Conservation (phyloP, 2,888 invertebrate genomes). For the Strigamia maritima region DNA sequence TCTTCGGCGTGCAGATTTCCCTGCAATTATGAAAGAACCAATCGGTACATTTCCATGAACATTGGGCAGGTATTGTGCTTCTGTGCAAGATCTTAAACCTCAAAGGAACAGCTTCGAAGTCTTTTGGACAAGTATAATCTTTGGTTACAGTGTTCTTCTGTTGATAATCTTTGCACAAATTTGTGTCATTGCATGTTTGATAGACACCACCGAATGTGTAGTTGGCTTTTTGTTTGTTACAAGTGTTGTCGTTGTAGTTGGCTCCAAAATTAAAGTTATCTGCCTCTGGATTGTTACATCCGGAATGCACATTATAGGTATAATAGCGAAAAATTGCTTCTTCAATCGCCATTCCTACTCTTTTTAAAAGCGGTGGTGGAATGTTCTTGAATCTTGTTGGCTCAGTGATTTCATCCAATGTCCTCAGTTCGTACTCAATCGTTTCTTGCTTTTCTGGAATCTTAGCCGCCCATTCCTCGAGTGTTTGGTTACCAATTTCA, state of each 20-base stretch:
- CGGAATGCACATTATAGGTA: not conserved
- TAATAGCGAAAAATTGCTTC: not conserved
- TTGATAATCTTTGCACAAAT: not conserved
- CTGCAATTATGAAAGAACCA: not conserved
- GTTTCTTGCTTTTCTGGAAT: not conserved
- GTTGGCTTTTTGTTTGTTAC: not conserved
- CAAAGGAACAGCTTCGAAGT: not conserved
- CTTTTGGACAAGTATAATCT: not conserved
- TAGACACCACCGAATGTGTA: not conserved
- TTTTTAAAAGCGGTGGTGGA: not conserved
- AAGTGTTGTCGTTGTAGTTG: not conserved
- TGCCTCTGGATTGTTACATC: not conserved
- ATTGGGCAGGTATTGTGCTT: too few species aligned
- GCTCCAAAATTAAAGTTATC: not conserved
- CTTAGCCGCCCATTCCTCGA: too few species aligned
- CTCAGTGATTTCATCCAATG: too few species aligned
- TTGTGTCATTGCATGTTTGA: not conserved
- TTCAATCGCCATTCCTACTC: not conserved
- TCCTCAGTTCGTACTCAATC: not conserved
- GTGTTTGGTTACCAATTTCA: too few species aligned
- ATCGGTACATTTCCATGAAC: not conserved
- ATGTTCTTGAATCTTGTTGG: too few species aligned
- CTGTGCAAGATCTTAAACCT: too few species aligned
- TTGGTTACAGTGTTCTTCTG: not conserved
- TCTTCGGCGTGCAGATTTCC: not conserved